Evolutionary conservation across 2,888 invertebrate species (phyloP), one percentile per base, ranked within the genome.

Genomic region (Hyles lineata): DNA sequence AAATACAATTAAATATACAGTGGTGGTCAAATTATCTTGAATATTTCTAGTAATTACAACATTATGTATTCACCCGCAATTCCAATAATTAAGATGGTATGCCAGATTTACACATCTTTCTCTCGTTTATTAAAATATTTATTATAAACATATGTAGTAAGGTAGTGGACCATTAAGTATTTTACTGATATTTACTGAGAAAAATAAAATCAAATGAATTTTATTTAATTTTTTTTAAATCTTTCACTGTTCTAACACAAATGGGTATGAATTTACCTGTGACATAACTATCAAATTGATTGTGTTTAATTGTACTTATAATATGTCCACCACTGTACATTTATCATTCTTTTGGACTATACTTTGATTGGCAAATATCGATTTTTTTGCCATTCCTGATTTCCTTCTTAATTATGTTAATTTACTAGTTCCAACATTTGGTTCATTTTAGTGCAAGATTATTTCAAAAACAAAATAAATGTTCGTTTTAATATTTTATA

Each of bases 241-340:
- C 8, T 6, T 1, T 11, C 9, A 11, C 11, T 11, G 11, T 11
- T 11, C 43, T 9, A 9, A 43, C 2, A 43, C 11, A 43, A 43
- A 11, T 43, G 11, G 11, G 43, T 9, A 43, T 11, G 43, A 3
- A 43, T 43, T 43, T 0, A 43, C 11, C 43, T 43, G 11, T 43
- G 43, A 11, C 11, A 43, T 43, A 43, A 11, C 2, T 43, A 43
- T 43, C 11, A 11, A 43, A 43, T 43, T 11, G 15, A 43, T 43
- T 43, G 11, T 0, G 11, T 11, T 43, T 15, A 1, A 11, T 11
- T 11, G 15, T 55, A 17, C 19, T n/a, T 7, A 55, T n/a, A 55
- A 55, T 55, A 55, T 55, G 55, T 55, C 55, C n/a, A n/a, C 55
- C 55, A 55, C n/a, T n/a, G 55, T 55, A 43, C 43, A 43, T 43